A percentile compares a stretch with the other conserved stretches of the same genome.
Evolutionary conservation across 2,888 invertebrate species (phyloP).

Genomic region (Noctua janthe): DNA sequence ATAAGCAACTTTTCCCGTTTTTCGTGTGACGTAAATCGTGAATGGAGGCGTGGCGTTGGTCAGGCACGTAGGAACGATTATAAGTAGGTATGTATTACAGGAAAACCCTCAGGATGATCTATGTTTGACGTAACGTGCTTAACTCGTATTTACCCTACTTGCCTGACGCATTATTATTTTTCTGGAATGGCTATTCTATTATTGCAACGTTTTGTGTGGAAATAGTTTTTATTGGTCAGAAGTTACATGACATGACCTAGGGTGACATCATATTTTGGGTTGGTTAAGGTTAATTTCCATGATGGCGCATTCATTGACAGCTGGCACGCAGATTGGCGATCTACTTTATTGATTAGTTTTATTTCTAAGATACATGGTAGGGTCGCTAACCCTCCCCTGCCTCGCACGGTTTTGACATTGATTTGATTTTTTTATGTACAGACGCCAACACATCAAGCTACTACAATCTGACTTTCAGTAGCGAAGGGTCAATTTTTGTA

Average conservation of each 20-base stretch:
- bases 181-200: conserved; percentile 23
- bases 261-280: neutral
- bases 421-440: neutral
- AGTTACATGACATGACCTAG: neutral
- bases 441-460: too few species aligned
- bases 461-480: too few species aligned
- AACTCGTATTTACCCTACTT: neutral
- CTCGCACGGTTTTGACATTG: neutral
- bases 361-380: too few species aligned
- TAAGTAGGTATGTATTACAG: neutral
- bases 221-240: neutral
- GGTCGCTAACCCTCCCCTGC: neutral
- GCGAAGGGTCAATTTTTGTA: too few species aligned
- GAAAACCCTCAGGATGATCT: conserved; percentile 32
- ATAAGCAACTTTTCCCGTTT: conserved; percentile 25
- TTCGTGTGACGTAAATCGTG: conserved; percentile 40
- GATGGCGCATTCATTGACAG: neutral
- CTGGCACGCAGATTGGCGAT: neutral
- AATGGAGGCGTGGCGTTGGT: conserved; percentile 42
- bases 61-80: conserved; percentile 7
- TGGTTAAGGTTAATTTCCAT: conserved; percentile 1
- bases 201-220: neutral
- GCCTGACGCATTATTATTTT: conserved; percentile 11
- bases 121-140: conserved; percentile 7
- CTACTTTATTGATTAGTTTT: neutral